Percentiles rank a stretch among this genome's conserved stretches.
Conservation (phyloP, 2,113 vertebrate species). For the Polyodon spathula region DNA sequence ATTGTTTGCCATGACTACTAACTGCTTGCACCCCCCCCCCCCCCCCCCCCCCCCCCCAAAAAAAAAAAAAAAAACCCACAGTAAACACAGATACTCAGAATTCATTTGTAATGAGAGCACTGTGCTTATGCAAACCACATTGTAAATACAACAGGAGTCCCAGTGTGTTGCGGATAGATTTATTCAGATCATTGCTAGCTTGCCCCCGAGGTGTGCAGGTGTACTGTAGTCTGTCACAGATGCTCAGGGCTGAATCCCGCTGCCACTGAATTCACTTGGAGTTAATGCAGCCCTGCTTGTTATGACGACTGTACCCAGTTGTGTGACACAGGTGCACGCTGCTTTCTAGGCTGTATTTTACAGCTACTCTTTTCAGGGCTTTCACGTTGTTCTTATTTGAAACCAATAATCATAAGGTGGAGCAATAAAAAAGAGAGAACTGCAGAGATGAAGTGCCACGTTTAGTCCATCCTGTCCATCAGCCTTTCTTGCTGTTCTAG, state of each 20-base stretch:
- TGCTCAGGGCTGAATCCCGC: conserved; percentile 46
- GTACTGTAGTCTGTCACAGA: conserved; percentile 48
- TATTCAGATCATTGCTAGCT: background rate
- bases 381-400: conserved; percentile 30
- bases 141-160: background rate
- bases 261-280: conserved; percentile 42
- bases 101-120: background rate
- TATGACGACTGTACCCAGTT: conserved; percentile 1
- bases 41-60: conserved; percentile 25
- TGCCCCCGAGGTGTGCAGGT: conserved; percentile 52
- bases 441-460: conserved; percentile 30
- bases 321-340: conserved; percentile 23
- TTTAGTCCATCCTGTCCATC: conserved; percentile 48
- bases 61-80: too few relatives aligned
- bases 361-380: conserved; percentile 14
- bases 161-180: background rate
- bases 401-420: conserved; percentile 52
- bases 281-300: conserved; percentile 1
- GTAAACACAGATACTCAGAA: too few relatives aligned
- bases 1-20: too few relatives aligned
- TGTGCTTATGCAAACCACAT: conserved; percentile 1
- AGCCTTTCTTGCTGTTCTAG: conserved; percentile 17
- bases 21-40: too few relatives aligned
- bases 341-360: conserved; percentile 12
- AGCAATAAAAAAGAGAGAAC: conserved; percentile 47